A percentile compares a stretch with the other conserved stretches of the same genome.
These are phyloP conservation scores for Parnassius glacialis DNA, from an alignment of 2,888 invertebrate genomes.

Conservation along the genomic window DNA sequence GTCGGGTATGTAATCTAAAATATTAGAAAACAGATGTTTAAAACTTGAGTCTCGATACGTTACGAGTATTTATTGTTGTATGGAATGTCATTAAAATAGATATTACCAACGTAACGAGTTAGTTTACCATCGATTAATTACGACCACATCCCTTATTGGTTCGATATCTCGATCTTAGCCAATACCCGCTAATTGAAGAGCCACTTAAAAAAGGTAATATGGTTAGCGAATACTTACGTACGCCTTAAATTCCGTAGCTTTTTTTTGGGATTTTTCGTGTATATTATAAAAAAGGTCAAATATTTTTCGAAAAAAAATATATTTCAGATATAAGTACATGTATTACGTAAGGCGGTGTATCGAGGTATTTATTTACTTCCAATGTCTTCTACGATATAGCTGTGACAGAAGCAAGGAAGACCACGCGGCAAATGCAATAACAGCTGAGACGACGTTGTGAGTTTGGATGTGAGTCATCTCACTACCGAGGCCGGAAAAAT, in stretches of 20 bases:
- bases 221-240: background rate
- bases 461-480: no score
- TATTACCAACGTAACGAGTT: constrained; percentile 5
- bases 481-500: no score
- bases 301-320: background rate
- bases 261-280: background rate
- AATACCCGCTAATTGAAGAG: constrained; percentile 15
- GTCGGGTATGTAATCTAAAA: no score
- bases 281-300: background rate
- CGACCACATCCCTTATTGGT: constrained; percentile 8
- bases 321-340: no score
- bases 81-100: constrained; percentile 5
- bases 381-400: no score
- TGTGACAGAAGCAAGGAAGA: no score
- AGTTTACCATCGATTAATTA: constrained; percentile 14
- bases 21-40: no score
- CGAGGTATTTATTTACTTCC: no score
- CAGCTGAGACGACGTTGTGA: no score
- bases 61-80: constrained; percentile 1
- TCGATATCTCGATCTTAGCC: constrained; percentile 13
- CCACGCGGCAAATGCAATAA: no score
- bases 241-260: constrained; percentile 10
- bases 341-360: no score
- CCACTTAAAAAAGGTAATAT: background rate
- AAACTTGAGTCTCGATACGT: no score